Evolutionary conservation across 2,113 vertebrate species (phyloP), one percentile per base, ranked within the genome.

Genomic region (Lota lota): DNA sequence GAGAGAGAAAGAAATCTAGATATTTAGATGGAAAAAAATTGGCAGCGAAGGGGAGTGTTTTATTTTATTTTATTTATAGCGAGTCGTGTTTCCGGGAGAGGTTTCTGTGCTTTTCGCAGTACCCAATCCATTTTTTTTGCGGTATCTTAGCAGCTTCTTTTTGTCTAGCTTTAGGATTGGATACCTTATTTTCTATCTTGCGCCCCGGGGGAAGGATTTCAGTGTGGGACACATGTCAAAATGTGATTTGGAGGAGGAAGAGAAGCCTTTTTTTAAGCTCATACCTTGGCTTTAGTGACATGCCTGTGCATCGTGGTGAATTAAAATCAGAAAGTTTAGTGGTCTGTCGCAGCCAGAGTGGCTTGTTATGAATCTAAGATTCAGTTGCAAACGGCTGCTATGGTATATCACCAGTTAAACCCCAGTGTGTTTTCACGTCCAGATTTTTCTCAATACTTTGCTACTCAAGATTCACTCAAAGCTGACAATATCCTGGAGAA

Each of bases 1-100:
- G 72, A 57, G 68, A 28, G 69, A 68, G 40, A 47, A 47, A 47
- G 40, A 14, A 47, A 47, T 47, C 40, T 5, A 47, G 40, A 47
- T 47, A 47, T 47, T 47, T 47, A 67, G 70, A 74, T 72, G 63
- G 67, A 62, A 56, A 47, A 60, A 68, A 68, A 74, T 92, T 92
- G 91, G 91, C 91, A 92, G 88, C 84, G 73, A 67, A 92, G 79
- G 84, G 82, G 82, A 88, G 85, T 82, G 78, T 82, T 86, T 83
- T 47, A 47, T 47, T 47, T 47, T 47, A 47, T 47, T 73, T 79
- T 91, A 92, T 91, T 92, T 92, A 91, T 92, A 92, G 90, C 85
- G 88, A 90, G 88, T 91, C 90, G 88, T 92, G 89, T 91, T 93
- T 93, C 92, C 90, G 92, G 92, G 87, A 90, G 86, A 90, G 89